Percentiles rank a stretch among this genome's conserved stretches.
phyloP scores from a whole-genome alignment of 1,140 invertebrate species.

The Musca vetustissima region DNA sequence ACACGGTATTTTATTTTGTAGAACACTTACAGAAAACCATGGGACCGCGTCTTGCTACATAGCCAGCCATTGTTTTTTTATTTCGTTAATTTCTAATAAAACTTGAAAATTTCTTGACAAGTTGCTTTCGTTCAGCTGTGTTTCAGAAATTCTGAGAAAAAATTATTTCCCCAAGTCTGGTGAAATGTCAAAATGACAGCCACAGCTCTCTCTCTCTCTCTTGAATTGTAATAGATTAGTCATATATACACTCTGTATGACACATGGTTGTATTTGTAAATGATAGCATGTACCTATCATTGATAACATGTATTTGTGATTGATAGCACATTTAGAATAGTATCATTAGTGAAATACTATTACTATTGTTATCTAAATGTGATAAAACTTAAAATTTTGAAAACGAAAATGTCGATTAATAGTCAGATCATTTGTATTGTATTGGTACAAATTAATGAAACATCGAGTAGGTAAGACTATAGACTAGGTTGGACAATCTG shows the following conservation, averaged over 20 bases:
- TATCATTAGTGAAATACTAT: no score
- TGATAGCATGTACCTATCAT: no score
- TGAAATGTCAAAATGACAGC: constrained; percentile 18
- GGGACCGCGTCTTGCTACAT: constrained; percentile 52
- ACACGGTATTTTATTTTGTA: neutral
- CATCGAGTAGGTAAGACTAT: no score
- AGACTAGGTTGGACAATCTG: no score
- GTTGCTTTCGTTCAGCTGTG: neutral
- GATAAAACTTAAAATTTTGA: no score
- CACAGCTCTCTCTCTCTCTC: no score
- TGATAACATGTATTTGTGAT: no score
- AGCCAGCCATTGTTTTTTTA: constrained; percentile 46
- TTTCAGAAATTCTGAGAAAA: constrained; percentile 7
- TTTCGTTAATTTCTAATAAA: constrained; percentile 14
- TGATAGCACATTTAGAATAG: no score
- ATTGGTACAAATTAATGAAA: no score
- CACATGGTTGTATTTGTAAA: constrained; percentile 22
- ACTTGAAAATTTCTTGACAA: constrained; percentile 9
- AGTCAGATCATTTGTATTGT: no score
- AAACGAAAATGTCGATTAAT: no score
- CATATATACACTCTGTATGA: neutral
- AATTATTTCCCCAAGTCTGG: neutral
- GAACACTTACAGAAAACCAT: constrained; percentile 49
- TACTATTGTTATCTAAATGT: no score
- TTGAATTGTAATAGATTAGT: constrained; percentile 17